Evolutionary conservation across 2,797 vertebrate genomes (phyloP), one percentile per base, ranked within the genome.

Genomic region (Coccyzus lansbergi): DNA sequence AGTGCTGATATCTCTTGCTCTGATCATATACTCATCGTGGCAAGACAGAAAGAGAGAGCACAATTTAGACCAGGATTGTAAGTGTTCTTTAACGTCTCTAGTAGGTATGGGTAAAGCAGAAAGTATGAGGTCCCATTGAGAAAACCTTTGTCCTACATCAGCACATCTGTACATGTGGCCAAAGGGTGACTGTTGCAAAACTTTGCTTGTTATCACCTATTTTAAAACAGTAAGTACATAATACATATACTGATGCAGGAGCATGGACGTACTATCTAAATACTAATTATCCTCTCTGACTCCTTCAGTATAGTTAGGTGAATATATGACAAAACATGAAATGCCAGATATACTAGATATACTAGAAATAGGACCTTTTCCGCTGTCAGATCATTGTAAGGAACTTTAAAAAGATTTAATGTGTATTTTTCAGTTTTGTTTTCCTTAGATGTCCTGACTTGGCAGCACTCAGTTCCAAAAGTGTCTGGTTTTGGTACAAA

Each of bases 401-500:
- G 42, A 92, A 24, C 46, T 91, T 80, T 55, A 24, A 83, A 81
- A 90, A 77, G 33, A 65, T 75, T 75, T 65, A 80, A 77, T 26
- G 68, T 78, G 83, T 83, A 55, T 59, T 92, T 89, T 94, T 92
- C 68, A 55, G 81, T 87, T 96, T 90, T 96, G 53, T 94, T 94
- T 93, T 93, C 58, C 51, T 95, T 91, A 94, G 72, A 75, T 94
- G 92, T 93, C 82, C 76, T 95, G 88, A 83, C 58, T 91, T 90
- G 78, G 76, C 86, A 89, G 58, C 51, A 38, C 40, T 65, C 28
- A 3, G 34, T 91, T 96, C 92, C 90, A 94, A 85, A 95, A 93
- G 46, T 42, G 34, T 74, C 93, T 95, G 93, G 79, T 72, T 95
- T 95, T 95, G 93, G 92, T 95, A 96, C 48, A 92, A 95, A 93